Evolutionary conservation across 2,797 vertebrate genomes (phyloP).

Genomic region (Gadopsis bispinosus): DNA sequence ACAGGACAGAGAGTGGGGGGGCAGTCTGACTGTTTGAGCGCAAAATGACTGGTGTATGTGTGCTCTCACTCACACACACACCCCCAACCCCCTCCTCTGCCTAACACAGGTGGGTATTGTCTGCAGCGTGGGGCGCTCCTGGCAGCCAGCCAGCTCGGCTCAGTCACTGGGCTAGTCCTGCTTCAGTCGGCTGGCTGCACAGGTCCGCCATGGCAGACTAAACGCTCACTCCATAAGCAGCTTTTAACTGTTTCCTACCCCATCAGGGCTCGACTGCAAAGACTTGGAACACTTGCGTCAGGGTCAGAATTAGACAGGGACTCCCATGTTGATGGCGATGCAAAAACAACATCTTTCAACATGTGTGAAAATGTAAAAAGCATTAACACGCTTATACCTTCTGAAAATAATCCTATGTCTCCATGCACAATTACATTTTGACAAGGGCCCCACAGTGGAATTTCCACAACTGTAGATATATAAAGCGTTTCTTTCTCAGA

Average conservation of each 20-base stretch:
- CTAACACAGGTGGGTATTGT: conserved; percentile 84
- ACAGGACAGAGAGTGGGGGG: conserved; percentile 40
- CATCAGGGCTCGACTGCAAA: neutral
- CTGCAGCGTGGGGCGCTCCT: conserved; percentile 73
- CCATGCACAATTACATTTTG: conserved; percentile 12
- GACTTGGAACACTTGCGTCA: neutral
- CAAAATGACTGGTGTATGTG: conserved; percentile 57
- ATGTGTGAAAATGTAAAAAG: neutral
- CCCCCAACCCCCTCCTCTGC: conserved; percentile 58
- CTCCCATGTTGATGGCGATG: neutral
- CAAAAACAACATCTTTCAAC: neutral
- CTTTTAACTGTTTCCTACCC: conserved; percentile 69
- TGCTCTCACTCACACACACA: conserved; percentile 10
- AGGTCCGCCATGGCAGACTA: conserved; percentile 62
- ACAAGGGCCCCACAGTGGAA: conserved; percentile 6
- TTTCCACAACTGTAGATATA: conserved; percentile 7
- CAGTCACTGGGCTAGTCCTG: conserved; percentile 73
- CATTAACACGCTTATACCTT: neutral
- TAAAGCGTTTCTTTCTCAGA: conserved; percentile 3
- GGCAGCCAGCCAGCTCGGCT: conserved; percentile 75
- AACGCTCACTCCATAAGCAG: conserved; percentile 49
- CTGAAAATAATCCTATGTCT: conserved; percentile 35
- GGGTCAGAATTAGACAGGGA: conserved; percentile 12
- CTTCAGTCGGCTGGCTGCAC: conserved; percentile 63
- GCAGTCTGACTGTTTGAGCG: conserved; percentile 58